Evolutionary conservation across 2,113 vertebrate species (phyloP), one percentile per base, ranked within the genome.

Genomic region (Melospiza georgiana): DNA sequence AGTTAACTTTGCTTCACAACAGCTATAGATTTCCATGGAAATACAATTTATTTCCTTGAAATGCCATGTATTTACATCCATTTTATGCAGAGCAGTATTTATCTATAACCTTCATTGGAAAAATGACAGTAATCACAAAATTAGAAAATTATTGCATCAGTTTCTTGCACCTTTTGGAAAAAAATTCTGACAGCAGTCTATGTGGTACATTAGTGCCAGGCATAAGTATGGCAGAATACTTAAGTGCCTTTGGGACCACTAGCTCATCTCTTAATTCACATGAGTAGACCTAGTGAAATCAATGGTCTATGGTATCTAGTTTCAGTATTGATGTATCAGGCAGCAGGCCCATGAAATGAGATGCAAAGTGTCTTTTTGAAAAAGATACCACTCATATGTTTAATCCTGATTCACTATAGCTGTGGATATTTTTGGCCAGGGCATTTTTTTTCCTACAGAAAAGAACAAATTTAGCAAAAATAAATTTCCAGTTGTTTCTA

Each of bases 241-340:
- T 90, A 79, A 97, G 90, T 93, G 81, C 94, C 81, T 94, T 82
- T 96, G 95, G 78, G 96, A 95, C 89, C 78, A 74, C 21, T 83
- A 87, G 51, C 85, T 94, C 84, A 62, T 94, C 79, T 92, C 90
- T 82, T 78, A 96, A 94, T 88, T 95, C 94, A 90, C 84, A 81
- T 92, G 78, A 95, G 95, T 84, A 93, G 95, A 89, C 83, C 65
- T 73, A 55, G 84, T 77, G 89, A 93, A 95, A 95, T 96, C 87
- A 77, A 68, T 94, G 85, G 46, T 73, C 84, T 91, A 6, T 77
- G n/a, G 62, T 93, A 89, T 94, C 87, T 90, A 83, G 80, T 97
- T 97, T 92, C 94, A 67, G 62, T 93, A 90, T 54, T 81, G 89
- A 93, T 5, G 12, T 84, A 84, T 41, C 24, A 77, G 90, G 74